Evolutionary conservation across 2,113 vertebrate genomes (phyloP), one percentile per base, ranked within the genome.

Genomic region (Pica pica): DNA sequence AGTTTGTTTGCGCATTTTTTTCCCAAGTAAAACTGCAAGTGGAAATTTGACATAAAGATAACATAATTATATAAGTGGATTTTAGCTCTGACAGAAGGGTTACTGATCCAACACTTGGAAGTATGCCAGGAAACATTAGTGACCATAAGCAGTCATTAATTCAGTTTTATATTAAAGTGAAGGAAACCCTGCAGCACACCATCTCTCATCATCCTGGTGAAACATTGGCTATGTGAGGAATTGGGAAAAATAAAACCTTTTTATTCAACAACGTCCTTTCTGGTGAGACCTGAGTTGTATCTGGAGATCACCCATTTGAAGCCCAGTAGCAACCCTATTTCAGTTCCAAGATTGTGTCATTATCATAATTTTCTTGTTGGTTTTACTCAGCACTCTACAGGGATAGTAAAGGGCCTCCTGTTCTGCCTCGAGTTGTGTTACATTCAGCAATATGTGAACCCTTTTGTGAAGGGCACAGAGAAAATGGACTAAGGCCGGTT

Each of bases 11-110:
- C 0, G 0, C 35, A 13, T 75, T 55, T 49, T 65, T 53, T 68
- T 5, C 20, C 80, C 24, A 44, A 78, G 63, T 86, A 74, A 95
- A 97, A 88, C 67, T 56, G 46, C 55, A 89, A 94, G 87, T 92
- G 41, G 91, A 95, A 95, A 95, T 93, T 83, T 94, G 83, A 96
- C 95, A 90, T 71, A 81, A 96, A 96, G 89, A 91, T 82, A 92
- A 91, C 71, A 55, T 91, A 92, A 95, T 94, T 92, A 85, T 88
- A 7, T 94, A 92, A 95, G 85, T 90, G 42, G 87, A 83, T 91
- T 95, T 89, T 76, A 87, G 85, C 71, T 96, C 49, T 87, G 84
- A 95, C 78, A 95, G 75, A 50, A 93, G 95, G 83, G 93, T 92
- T 97, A 97, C 92, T 90, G 87, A 83, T 76, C 53, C 71, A 86